These are phyloP conservation scores for Sminthurides aquaticus DNA, from an alignment of 2,888 invertebrate species.

Conservation along the genomic window DNA sequence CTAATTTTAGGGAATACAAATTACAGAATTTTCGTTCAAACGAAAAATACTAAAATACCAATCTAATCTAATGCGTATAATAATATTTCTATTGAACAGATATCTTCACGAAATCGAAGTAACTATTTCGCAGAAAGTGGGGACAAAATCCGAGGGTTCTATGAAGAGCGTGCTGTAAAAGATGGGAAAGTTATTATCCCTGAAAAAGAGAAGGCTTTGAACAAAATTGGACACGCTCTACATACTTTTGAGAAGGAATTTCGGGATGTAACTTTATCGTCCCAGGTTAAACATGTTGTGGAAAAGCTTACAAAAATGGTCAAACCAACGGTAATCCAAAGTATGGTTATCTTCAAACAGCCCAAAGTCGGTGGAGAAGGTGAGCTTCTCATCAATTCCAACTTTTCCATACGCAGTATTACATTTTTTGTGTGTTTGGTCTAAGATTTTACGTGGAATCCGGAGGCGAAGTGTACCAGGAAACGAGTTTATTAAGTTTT, in stretches of 20 bases:
- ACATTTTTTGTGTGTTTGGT: no score
- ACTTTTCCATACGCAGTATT: no score
- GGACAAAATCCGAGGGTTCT: constrained; percentile 86
- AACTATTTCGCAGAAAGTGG: constrained; percentile 83
- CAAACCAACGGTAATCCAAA: constrained; percentile 82
- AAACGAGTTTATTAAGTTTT: no score
- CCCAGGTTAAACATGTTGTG: constrained; percentile 69
- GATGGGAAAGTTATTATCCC: constrained; percentile 65
- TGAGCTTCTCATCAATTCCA: constrained; percentile 49
- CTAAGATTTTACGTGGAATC: no score
- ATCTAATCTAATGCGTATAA: no score
- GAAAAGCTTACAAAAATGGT: constrained; percentile 59
- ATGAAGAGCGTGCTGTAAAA: constrained; percentile 73
- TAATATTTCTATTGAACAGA: no score
- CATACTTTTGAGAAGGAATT: constrained; percentile 75
- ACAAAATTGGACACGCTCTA: constrained; percentile 83
- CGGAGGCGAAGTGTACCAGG: no score
- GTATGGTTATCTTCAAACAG: constrained; percentile 98
- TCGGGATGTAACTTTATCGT: constrained; percentile 71
- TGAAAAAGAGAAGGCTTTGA: constrained; percentile 56
- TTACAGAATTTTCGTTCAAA: no score
- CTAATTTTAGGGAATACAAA: no score
- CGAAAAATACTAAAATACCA: no score
- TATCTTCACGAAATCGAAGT: constrained; percentile 48
- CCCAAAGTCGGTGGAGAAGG: constrained; percentile 83